These are phyloP conservation scores for Threskiornis aethiopicus DNA, from an alignment of 2,797 vertebrate species.

Conservation along the genomic window DNA sequence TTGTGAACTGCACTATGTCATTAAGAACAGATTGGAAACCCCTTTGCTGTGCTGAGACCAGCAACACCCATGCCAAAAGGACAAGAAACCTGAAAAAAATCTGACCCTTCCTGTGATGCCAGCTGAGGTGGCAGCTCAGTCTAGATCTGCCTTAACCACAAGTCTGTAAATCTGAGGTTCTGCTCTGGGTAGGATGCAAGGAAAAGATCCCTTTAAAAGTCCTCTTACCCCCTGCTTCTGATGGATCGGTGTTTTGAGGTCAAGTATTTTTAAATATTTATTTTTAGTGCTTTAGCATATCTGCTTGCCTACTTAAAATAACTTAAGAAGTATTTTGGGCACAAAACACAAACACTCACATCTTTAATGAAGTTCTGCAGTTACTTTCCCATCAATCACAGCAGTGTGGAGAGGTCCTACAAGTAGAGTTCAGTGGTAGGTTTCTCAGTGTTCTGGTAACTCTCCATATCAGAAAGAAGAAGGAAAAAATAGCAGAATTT, in stretches of 20 bases:
- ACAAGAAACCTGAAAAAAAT: neutral
- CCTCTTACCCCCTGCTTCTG: neutral
- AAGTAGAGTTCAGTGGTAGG: neutral
- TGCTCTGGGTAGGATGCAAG: neutral
- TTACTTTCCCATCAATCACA: neutral
- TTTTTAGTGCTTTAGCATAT: conserved; percentile 44
- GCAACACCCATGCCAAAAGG: neutral
- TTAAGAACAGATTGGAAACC: neutral
- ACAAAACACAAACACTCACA: neutral
- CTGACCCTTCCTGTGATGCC: neutral
- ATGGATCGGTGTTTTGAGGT: neutral
- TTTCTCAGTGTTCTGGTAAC: neutral
- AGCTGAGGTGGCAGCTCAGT: neutral
- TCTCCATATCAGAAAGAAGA: neutral
- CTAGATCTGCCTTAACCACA: conserved; percentile 7
- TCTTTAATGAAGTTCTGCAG: neutral
- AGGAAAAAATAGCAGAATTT: neutral
- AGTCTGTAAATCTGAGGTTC: neutral
- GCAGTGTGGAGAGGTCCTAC: neutral
- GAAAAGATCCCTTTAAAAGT: neutral
- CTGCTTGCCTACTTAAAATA: conserved; percentile 44
- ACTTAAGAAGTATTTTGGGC: neutral
- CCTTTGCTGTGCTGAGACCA: neutral
- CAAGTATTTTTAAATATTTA: conserved; percentile 49
- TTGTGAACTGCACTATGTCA: neutral